Base-by-base conservation (phyloP, 1,140 invertebrate species). In the Drosophila fuyamai region DNA sequence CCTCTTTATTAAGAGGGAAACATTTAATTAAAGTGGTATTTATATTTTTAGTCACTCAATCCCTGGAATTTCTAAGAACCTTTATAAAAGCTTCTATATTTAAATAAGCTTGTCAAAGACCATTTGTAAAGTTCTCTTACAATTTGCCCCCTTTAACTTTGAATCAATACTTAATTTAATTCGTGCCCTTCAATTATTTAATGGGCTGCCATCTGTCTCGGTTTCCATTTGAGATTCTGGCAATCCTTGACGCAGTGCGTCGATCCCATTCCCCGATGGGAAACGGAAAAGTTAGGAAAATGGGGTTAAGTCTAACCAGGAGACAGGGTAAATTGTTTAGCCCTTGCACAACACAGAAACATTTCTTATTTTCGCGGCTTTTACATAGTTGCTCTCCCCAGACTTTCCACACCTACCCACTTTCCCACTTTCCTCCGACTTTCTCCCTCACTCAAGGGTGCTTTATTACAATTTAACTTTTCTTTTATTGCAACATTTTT, bases 401-500 rank as follows among this genome's bases (percentile, higher is more conserved):
- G 65, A 32, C n/a, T 13, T 13, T 50, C 48, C 47, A 2, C 40
- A 2, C 40, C 48, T 56, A 48, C 32, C 58, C 0, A 23, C 23
- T 48, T 55, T 59, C 18, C 44, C 51, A 48, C 23, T 35, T 46
- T 51, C n/a, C 32, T 36, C 38, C 47, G 36, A 40, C 51, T 18
- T 40, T 13, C 65, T 38, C 57, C 46, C 35, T 48, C 41, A 47
- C 73, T 57, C 79, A 59, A 54, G 86, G 79, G 81, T 82, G 86
- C 79, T 90, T 90, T 90, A 90, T 90, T 90, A 90, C 81, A 90
- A 90, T 90, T 90, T 90, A 90, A 90, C 85, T 85, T 90, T 85
- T 80, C 79, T 90, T 90, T 82, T 90, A 90, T 90, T 90, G 85
- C 79, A 77, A 72, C 62, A 79, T 79, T 85, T 74, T 70, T 79